phyloP scores from a whole-genome alignment of 2,113 vertebrate species.

The Poeciliopsis turrubarensis region DNA sequence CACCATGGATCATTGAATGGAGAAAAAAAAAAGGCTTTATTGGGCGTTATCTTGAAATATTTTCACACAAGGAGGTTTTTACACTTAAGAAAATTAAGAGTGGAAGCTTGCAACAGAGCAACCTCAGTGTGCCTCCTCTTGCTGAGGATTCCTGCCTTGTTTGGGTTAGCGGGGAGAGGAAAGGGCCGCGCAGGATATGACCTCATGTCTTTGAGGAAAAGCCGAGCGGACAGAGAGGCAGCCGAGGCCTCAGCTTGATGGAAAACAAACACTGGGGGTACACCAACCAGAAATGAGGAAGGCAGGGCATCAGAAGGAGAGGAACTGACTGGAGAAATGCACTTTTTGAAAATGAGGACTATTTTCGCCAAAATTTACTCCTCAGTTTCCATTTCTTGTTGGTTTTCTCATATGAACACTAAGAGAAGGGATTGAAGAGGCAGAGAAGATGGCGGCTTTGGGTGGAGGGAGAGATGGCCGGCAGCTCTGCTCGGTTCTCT shows the following conservation, averaged over 20 bases:
- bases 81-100: slow-evolving; percentile 25
- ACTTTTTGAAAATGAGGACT: not conserved
- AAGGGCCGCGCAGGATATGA: slow-evolving; percentile 92
- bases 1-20: slow-evolving; percentile 67
- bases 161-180: slow-evolving; percentile 88
- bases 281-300: slow-evolving; percentile 25
- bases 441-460: slow-evolving; percentile 75
- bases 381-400: not conserved
- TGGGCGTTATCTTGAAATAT: not conserved
- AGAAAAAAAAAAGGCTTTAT: not conserved
- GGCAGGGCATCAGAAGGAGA: slow-evolving; percentile 9
- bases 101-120: slow-evolving; percentile 54
- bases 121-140: slow-evolving; percentile 57
- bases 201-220: slow-evolving; percentile 90
- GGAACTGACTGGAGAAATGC: slow-evolving; percentile 5
- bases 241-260: slow-evolving; percentile 69
- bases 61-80: not conserved
- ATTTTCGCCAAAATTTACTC: not conserved
- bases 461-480: slow-evolving; percentile 69
- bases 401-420: slow-evolving; percentile 15
- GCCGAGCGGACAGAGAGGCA: slow-evolving; percentile 75
- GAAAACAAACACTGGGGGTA: slow-evolving; percentile 72
- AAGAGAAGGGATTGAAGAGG: slow-evolving; percentile 44
- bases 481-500: slow-evolving; percentile 75
- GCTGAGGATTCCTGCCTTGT: slow-evolving; percentile 72